Evolutionary conservation across 2,888 invertebrate genomes (phyloP), one percentile per base, ranked within the genome.

Genomic region (Napeogenes sylphis): DNA sequence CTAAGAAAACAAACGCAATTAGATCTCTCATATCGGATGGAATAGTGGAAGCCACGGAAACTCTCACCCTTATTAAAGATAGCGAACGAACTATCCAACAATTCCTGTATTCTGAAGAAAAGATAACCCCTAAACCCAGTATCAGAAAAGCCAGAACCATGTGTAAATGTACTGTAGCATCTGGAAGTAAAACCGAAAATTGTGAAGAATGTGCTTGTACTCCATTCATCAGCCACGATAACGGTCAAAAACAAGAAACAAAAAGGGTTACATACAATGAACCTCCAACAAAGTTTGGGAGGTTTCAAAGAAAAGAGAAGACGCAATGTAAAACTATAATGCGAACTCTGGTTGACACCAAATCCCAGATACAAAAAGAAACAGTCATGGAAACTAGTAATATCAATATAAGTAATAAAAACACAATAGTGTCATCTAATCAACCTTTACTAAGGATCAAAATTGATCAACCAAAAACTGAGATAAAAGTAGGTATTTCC

Each of bases 401-500:
- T 42, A 42, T 42, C 38, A 42, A 56, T 55, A 33, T 33, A 3
- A 38, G 51, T 30, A 33, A 32, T 14, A 58, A 42, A 14, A 32
- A 56, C 13, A 13, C 33, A 35, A 33, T 42, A n/a, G 6, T 32
- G 14, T 51, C 55, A 21, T 59, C 67, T 2, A 64, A 66, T 3
- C 71, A 70, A 10, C 74, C 75, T 2, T 70, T 70, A 46, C 59
- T 83, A 51, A 75, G 81, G 55, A 82, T 82, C 14, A 76, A 73
- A 53, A 78, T 82, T 38, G 79, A 80, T 42, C 74, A 71, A 56
- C 77, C 79, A 4, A 55, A 69, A 10, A 63, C 71, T 47, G 70
- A 75, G 32, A 71, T 74, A 53, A 71, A 66, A 57, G 66, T 75
- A 8, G 74, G 71, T 32, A 71, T 77, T 12, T 67, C 67, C 13